phyloP scores from a whole-genome alignment of 1,140 invertebrate genomes.

The Riptortus pedestris region DNA sequence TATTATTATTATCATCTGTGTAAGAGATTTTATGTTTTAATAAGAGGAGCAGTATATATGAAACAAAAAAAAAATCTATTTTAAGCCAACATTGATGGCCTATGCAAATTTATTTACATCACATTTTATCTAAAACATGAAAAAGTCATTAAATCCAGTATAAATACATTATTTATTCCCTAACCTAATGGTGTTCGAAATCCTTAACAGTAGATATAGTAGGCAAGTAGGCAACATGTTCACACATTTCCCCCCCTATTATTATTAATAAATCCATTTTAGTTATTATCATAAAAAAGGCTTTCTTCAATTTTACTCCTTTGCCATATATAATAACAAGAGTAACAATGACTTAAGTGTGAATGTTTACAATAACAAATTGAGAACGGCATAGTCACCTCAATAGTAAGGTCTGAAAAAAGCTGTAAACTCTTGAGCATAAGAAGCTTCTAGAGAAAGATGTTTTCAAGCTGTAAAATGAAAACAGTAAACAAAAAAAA shows the following conservation, averaged over 20 bases:
- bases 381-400: background rate
- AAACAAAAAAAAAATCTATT: too few species aligned
- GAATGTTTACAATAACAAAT: background rate
- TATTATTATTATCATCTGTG: too few species aligned
- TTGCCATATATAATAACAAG: background rate
- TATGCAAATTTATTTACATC: too few species aligned
- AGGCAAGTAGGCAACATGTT: background rate
- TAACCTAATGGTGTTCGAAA: constrained; percentile 13
- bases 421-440: background rate
- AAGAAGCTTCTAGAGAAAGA: background rate
- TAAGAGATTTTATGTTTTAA: too few species aligned
- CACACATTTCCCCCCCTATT: background rate
- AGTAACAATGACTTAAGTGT: background rate
- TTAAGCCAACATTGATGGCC: too few species aligned
- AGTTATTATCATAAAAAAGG: background rate
- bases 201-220: background rate
- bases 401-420: background rate
- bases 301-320: background rate
- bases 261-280: background rate
- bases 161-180: background rate
- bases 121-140: constrained; percentile 13
- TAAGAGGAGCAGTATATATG: too few species aligned
- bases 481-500: constrained; percentile 1
- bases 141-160: constrained; percentile 9
- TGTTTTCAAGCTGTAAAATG: background rate